Evolutionary conservation across 1,140 invertebrate genomes (phyloP).

Genomic region (Zaprionus taronus): DNA sequence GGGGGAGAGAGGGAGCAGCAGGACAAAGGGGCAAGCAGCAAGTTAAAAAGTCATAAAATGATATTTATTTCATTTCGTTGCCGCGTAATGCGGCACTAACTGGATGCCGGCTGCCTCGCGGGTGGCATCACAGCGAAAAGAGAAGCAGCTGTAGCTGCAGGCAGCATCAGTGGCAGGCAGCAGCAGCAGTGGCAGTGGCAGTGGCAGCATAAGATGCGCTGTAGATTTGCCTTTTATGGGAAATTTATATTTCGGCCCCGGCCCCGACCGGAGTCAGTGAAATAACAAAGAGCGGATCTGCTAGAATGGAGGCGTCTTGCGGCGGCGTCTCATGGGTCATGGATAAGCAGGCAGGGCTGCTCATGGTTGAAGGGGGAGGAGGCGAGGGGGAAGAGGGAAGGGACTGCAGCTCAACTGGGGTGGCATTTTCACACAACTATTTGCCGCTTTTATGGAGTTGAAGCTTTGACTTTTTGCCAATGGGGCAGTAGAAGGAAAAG

Average conservation of each 20-base stretch:
- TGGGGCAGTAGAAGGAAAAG: not conserved
- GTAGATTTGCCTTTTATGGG: conserved; percentile 81
- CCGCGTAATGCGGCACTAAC: conserved; percentile 67
- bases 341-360: not conserved
- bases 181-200: not conserved
- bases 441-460: conserved; percentile 75
- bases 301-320: conserved; percentile 7
- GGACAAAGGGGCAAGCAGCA: conserved; percentile 56
- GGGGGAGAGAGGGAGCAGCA: conserved; percentile 28
- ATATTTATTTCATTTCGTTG: conserved; percentile 78
- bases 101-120: conserved; percentile 57
- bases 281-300: conserved; percentile 62
- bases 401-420: not conserved
- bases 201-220: conserved; percentile 54
- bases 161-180: conserved; percentile 3
- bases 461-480: conserved; percentile 72
- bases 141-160: conserved; percentile 19
- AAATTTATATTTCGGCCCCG: conserved; percentile 71
- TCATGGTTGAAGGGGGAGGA: not conserved
- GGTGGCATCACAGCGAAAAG: conserved; percentile 64
- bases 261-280: conserved; percentile 8
- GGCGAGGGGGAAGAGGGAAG: not conserved
- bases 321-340: conserved; percentile 7
- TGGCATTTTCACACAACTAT: conserved; percentile 73
- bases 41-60: conserved; percentile 83